Base-by-base conservation (phyloP, 2,113 vertebrate genomes). In the Orthonyx spaldingii region DNA sequence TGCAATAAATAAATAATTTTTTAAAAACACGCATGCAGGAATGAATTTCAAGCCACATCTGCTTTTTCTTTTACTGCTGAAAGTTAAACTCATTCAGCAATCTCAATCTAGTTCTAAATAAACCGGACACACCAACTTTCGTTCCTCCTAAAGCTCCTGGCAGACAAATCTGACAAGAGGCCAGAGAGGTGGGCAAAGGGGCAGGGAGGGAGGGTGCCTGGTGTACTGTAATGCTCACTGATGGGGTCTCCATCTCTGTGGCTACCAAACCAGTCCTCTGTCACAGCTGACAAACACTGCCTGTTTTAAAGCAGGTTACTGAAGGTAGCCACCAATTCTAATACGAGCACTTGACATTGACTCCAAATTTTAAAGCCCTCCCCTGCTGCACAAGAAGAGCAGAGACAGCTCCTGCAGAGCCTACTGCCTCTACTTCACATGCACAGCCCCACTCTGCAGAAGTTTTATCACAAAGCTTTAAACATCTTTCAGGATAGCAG, bases 371-470 rank as follows among this genome's bases (percentile, higher is more conserved):
- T 8, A 1, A 44, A 60, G 56, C 32, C 42, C 37, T 74, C 16
- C 22, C 5, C 6, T 3, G 13, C 1, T 1, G 28, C 20, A 63
- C 0, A 3, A 80, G 49, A n/a, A 53, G 32, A 74, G 37, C 68
- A 30, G 59, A 50, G 52, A 20, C 23, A 57, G 9, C 13, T 78
- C 42, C 39, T 63, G 71, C 50, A 78, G 55, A 63, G 47, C n/a
- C 21, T 8, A 3, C 8, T 64, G 50, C 30, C 71, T 79, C 28
- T 10, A 7, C 18, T 39, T 42, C 70, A 65, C 15, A 7, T 3
- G 26, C 61, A n/a, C 30, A 78, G 52, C 59, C 68, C 33, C 26
- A 9, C 55, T 33, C 37, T 30, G 39, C 2, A 9, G 11, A 55
- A 41, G 26, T 42, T 84, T n/a, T 35, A 78, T 19, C 28, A 69